These are phyloP conservation scores for Vanessa cardui DNA, from an alignment of 2,888 invertebrate species.

Conservation along the genomic window DNA sequence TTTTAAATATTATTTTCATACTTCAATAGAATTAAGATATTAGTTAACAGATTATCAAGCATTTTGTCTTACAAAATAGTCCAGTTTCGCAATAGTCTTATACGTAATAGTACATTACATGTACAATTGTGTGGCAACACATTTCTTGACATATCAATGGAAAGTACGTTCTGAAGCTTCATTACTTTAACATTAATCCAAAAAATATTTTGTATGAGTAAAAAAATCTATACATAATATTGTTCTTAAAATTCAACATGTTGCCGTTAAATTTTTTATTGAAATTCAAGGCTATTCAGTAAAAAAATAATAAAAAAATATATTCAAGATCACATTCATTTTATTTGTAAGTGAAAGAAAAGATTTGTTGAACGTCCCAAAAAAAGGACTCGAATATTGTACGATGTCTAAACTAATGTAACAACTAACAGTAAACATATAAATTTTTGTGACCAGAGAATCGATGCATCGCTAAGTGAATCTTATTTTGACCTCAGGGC, in stretches of 20 bases:
- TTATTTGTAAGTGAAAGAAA: conserved; percentile 4
- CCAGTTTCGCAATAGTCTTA: conserved; percentile 14
- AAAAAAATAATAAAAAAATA: not conserved
- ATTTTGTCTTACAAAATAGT: not conserved
- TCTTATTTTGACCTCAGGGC: conserved; percentile 56
- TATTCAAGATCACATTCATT: not conserved
- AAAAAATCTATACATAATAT: not conserved
- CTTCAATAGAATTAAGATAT: not conserved
- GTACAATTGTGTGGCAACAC: conserved; percentile 30
- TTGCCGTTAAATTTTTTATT: not conserved
- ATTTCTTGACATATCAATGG: conserved; percentile 32
- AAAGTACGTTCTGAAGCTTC: conserved; percentile 39
- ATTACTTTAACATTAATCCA: conserved; percentile 13
- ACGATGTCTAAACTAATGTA: conserved; percentile 60
- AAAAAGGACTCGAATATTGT: conserved; percentile 66
- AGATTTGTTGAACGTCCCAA: conserved; percentile 47
- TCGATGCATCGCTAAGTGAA: conserved; percentile 66
- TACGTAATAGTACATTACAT: not conserved
- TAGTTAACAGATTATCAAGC: too few species aligned
- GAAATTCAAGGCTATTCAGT: not conserved
- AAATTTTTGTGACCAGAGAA: conserved; percentile 67
- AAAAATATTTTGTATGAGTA: not conserved
- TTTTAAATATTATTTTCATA: not conserved
- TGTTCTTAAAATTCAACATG: not conserved
- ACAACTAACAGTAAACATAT: conserved; percentile 67